phyloP scores from a whole-genome alignment of 2,113 vertebrate species.

The Atherinomorus stipes region DNA sequence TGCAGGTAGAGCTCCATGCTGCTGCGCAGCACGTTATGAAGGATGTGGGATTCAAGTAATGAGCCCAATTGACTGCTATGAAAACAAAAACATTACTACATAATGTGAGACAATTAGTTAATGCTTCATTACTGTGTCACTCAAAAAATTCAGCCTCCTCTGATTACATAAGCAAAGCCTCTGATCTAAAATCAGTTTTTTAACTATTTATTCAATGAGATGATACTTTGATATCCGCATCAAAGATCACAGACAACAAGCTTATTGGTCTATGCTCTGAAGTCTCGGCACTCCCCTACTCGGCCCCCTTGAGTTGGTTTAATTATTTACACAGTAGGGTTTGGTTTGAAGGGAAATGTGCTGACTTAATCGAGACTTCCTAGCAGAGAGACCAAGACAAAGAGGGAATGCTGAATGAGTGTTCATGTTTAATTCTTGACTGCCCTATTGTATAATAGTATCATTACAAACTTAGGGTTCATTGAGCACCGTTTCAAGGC shows the following conservation, averaged over 20 bases:
- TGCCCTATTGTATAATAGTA: slow-evolving; percentile 3
- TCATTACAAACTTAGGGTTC: slow-evolving; percentile 8
- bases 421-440: slow-evolving; percentile 28
- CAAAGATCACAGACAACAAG: slow-evolving; percentile 62
- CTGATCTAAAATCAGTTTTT: slow-evolving; percentile 48
- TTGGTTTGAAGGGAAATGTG: slow-evolving; percentile 64
- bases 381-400: slow-evolving; percentile 6
- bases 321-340: slow-evolving; percentile 71
- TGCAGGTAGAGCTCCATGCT: slow-evolving; percentile 5
- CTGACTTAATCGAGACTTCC: slow-evolving; percentile 63
- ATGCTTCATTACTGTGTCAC: slow-evolving; percentile 8
- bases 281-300: slow-evolving; percentile 52
- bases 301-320: slow-evolving; percentile 49
- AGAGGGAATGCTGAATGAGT: slow-evolving; percentile 52
- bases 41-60: not conserved
- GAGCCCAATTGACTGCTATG: not conserved
- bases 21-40: slow-evolving; percentile 3
- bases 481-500: not conserved
- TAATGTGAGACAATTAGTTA: not conserved
- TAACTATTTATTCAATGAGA: slow-evolving; percentile 60
- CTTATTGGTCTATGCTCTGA: slow-evolving; percentile 46
- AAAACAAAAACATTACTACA: not conserved
- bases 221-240: slow-evolving; percentile 62
- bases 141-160: slow-evolving; percentile 7
- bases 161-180: slow-evolving; percentile 25